phyloP scores from a whole-genome alignment of 1,140 invertebrate species.

The Aplysia californica region DNA sequence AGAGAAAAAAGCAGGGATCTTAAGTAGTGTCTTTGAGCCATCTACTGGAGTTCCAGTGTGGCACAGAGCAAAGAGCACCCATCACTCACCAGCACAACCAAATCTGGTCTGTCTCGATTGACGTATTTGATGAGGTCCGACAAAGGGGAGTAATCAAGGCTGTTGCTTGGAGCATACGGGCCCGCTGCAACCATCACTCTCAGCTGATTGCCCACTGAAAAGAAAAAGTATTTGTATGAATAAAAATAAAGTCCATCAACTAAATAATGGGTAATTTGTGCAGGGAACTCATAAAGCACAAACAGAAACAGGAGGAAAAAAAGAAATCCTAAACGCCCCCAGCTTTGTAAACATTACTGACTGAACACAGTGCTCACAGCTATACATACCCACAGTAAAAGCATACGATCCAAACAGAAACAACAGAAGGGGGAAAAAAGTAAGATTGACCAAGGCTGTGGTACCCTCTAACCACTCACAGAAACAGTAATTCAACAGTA shows the following conservation, averaged over 20 bases:
- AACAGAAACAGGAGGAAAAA: not conserved
- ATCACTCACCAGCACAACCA: conserved; percentile 69
- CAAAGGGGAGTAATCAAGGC: conserved; percentile 83
- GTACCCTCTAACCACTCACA: too few species aligned
- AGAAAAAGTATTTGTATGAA: not conserved
- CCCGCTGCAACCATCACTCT: conserved; percentile 83
- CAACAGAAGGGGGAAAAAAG: not conserved
- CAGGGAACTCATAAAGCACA: not conserved
- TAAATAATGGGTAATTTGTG: not conserved
- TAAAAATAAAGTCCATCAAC: not conserved
- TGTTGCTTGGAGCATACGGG: conserved; percentile 83
- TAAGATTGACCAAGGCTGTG: not conserved
- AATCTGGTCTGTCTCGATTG: conserved; percentile 78
- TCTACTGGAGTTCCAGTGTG: too few species aligned
- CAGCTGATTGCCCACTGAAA: conserved; percentile 57
- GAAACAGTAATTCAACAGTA: too few species aligned
- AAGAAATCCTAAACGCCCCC: not conserved
- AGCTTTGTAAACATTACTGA: not conserved
- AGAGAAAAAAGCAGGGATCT: too few species aligned
- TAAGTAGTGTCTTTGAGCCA: too few species aligned
- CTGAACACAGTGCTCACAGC: not conserved
- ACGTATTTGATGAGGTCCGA: conserved; percentile 81
- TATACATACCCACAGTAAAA: not conserved
- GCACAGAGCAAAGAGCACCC: too few species aligned
- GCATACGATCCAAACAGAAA: too few species aligned